phyloP scores from a whole-genome alignment of 2,797 vertebrate genomes.

The Sebastes matsubarae region DNA sequence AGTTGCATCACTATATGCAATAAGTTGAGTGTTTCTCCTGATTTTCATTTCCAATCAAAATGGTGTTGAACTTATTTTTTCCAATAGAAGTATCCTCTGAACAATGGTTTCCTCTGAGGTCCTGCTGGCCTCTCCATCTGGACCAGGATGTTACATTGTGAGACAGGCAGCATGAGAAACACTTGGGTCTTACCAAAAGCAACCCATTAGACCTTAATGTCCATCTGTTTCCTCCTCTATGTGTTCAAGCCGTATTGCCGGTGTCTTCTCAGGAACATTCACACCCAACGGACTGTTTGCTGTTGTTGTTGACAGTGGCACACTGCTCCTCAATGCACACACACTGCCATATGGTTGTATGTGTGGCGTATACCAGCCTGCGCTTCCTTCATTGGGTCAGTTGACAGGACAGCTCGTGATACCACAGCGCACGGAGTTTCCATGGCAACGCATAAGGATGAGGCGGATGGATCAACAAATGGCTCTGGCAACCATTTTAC shows the following conservation, averaged over 20 bases:
- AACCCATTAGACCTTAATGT: slow-evolving; percentile 44
- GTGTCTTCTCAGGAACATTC: slow-evolving; percentile 28
- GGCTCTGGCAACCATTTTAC: slow-evolving; percentile 19
- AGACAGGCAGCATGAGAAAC: slow-evolving; percentile 20
- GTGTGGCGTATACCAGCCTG: neutral
- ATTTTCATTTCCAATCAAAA: neutral
- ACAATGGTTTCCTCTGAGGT: neutral
- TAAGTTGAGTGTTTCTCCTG: neutral
- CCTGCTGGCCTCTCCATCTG: slow-evolving; percentile 2
- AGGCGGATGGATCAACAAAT: slow-evolving; percentile 21
- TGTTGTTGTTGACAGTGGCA: slow-evolving; percentile 31
- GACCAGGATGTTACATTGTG: slow-evolving; percentile 1
- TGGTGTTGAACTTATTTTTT: neutral
- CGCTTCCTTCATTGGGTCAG: slow-evolving; percentile 24
- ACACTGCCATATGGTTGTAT: slow-evolving; percentile 28
- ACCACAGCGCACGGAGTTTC: slow-evolving; percentile 41
- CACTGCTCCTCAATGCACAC: neutral
- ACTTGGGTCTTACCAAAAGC: slow-evolving; percentile 10
- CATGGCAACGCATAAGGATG: slow-evolving; percentile 48
- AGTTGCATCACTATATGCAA: neutral
- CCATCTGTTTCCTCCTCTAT: slow-evolving; percentile 46
- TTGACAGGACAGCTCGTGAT: slow-evolving; percentile 29
- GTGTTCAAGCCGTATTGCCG: slow-evolving; percentile 23
- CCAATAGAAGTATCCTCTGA: neutral
- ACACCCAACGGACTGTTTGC: slow-evolving; percentile 36